Conservation (phyloP, 2,797 vertebrate genomes). For the Cossypha caffra region DNA sequence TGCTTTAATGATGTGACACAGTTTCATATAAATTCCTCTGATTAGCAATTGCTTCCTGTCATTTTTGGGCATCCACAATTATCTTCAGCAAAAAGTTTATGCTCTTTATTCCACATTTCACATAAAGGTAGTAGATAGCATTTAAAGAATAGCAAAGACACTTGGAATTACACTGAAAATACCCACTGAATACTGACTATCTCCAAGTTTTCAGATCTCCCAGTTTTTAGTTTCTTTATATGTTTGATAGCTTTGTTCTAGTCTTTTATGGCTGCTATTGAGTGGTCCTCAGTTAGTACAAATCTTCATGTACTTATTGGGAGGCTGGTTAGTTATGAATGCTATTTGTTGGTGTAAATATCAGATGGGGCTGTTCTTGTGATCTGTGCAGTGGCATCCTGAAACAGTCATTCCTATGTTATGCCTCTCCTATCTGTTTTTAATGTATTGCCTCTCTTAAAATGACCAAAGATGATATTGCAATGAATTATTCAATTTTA, state of each 20-base stretch:
- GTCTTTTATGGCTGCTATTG: neutral
- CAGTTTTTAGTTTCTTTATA: neutral
- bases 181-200: neutral
- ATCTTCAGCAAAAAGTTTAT: neutral
- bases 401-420: neutral
- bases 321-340: neutral
- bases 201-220: neutral
- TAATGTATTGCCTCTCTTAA: neutral
- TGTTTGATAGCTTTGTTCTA: neutral
- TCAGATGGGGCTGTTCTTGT: neutral
- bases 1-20: neutral
- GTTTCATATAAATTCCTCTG: neutral
- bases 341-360: neutral
- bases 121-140: neutral
- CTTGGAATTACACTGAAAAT: neutral
- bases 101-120: neutral
- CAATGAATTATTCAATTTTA: slow-evolving; percentile 8
- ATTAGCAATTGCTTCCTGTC: neutral
- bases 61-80: neutral
- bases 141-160: neutral
- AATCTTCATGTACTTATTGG: neutral
- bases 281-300: neutral
- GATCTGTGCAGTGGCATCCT: neutral
- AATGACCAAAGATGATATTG: slow-evolving; percentile 10
- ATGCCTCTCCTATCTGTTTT: neutral